Conservation (phyloP, 2,797 vertebrate species). For the Gymnoscopelus braueri region DNA sequence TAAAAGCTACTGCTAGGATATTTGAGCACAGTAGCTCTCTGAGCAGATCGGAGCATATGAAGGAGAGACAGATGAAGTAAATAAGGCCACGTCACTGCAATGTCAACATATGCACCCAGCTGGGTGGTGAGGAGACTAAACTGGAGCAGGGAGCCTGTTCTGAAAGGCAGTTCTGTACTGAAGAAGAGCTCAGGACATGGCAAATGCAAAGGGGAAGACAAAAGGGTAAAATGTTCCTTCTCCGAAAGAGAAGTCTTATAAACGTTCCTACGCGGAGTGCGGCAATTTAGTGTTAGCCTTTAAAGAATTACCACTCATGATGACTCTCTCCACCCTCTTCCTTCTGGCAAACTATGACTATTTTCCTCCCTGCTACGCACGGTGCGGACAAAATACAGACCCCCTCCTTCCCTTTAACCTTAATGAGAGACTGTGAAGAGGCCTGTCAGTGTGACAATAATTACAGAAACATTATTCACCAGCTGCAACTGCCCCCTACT, state of each 20-base stretch:
- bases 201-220: conserved; percentile 21
- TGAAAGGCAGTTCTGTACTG: conserved; percentile 13
- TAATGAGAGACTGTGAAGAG: conserved; percentile 75
- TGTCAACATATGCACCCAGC: conserved; percentile 30
- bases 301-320: conserved; percentile 36
- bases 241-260: conserved; percentile 13
- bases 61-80: conserved; percentile 27
- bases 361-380: conserved; percentile 39
- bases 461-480: conserved; percentile 71
- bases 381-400: conserved; percentile 60
- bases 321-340: conserved; percentile 26
- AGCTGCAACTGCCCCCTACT: conserved; percentile 60
- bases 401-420: conserved; percentile 55
- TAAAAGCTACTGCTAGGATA: not conserved
- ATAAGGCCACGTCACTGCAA: conserved; percentile 44
- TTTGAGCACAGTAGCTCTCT: conserved; percentile 3
- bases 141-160: conserved; percentile 20
- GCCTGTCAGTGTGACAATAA: conserved; percentile 72
- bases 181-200: conserved; percentile 12
- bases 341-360: conserved; percentile 21
- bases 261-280: conserved; percentile 9
- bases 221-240: conserved; percentile 10
- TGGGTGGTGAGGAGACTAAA: conserved; percentile 25
- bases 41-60: conserved; percentile 34
- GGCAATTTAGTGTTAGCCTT: conserved; percentile 35